Base-by-base conservation (phyloP, 2,797 vertebrate genomes). In the Platyrinchus mystaceus region DNA sequence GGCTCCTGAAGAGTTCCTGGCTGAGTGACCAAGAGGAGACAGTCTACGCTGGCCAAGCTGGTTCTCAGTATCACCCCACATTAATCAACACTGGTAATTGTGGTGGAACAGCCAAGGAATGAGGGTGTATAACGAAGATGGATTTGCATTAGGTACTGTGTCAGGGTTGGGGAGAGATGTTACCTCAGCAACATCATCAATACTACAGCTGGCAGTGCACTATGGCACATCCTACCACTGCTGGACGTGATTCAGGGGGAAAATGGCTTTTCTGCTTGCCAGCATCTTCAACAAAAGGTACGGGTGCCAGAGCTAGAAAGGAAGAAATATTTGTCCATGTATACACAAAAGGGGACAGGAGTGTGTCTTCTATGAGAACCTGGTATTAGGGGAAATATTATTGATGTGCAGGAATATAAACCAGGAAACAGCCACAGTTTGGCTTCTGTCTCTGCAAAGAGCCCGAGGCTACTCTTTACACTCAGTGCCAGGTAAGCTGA, bases 351-450 rank as follows among this genome's bases (percentile, higher is more conserved):
- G 34, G 36, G 39, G 44, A 50, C 36, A 82, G 62, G 36, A 89
- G 37, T n/a, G 37, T 41, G 43, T 69, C 81, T 95, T 91, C 69
- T 36, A 1, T 66, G 78, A 84, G 28, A 81, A 30, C n/a, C 21
- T 84, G 43, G 37, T 68, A 52, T 82, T 16, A 39, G 71, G 59
- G 68, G 66, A 94, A 96, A 82, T 77, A 64, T 58, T 34, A 96
- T 75, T 94, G 69, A 89, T 73, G 20, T 37, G n/a, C 28, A 93
- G 71, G 64, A 84, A 84, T 89, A 84, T 36, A 76, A 93, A 67
- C 36, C 21, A 63, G 34, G 19, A 70, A 55, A 17, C 20, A 79
- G 13, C 9, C 80, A 71, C 66, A 26, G 14, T 58, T 83, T 60
- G 71, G 50, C 73, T 89, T 50, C 84, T 62, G 18, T 47, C 44